A percentile compares a stretch with the other conserved stretches of the same genome.
phyloP scores from a whole-genome alignment of 1,140 invertebrate genomes.

The Leptinotarsa defecta region DNA sequence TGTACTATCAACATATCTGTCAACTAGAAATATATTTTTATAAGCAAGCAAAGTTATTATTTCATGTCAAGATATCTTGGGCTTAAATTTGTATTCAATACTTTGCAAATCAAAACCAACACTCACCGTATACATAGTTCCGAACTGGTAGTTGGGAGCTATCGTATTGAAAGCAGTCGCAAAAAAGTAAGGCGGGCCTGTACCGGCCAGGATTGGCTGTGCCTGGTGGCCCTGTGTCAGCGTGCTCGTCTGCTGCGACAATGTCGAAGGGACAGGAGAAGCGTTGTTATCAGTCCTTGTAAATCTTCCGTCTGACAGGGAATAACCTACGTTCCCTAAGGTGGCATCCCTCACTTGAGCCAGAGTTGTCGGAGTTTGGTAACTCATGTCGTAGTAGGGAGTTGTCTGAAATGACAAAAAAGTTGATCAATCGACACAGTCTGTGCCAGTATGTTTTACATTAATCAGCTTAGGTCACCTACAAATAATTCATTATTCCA shows the following conservation, averaged over 20 bases:
- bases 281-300: conserved; percentile 81
- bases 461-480: too few species aligned
- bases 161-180: conserved; percentile 46
- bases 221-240: conserved; percentile 59
- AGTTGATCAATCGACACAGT: too few species aligned
- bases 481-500: too few species aligned
- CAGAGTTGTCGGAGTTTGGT: conserved; percentile 66
- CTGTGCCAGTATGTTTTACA: too few species aligned
- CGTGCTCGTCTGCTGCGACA: conserved; percentile 51
- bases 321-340: conserved; percentile 74
- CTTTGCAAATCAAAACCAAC: neutral
- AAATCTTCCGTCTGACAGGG: conserved; percentile 72
- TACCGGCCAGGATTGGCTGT: conserved; percentile 65
- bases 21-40: too few species aligned
- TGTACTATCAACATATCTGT: too few species aligned
- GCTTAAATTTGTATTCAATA: too few species aligned
- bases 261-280: conserved; percentile 66
- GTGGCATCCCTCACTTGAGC: conserved; percentile 68
- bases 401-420: conserved; percentile 48
- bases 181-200: conserved; percentile 51
- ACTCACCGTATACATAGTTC: conserved; percentile 45
- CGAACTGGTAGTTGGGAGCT: conserved; percentile 73
- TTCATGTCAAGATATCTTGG: too few species aligned
- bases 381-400: conserved; percentile 71
- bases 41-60: too few species aligned